These are phyloP conservation scores for Notarius lentiginosus DNA, from an alignment of 2,113 vertebrate species.

Conservation along the genomic window DNA sequence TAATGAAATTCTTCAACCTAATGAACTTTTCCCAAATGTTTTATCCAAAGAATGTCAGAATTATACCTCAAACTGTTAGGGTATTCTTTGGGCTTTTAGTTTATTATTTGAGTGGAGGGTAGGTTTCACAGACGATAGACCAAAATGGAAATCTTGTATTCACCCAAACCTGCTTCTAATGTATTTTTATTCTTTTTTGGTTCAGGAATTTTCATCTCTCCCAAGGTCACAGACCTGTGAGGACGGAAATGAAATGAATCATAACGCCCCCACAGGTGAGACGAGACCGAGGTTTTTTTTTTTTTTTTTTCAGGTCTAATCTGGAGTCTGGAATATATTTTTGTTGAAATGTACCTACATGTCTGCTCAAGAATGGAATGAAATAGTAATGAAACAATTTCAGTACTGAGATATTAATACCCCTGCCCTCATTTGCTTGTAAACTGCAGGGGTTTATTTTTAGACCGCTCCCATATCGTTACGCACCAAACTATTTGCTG, in stretches of 20 bases:
- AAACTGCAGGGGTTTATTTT: not conserved
- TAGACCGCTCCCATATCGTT: not conserved
- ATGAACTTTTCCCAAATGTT: not conserved
- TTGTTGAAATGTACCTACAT: not conserved
- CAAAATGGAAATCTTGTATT: not conserved
- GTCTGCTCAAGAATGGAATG: not conserved
- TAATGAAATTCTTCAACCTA: not conserved
- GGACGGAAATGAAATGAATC: slow-evolving; percentile 16
- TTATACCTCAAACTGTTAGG: not conserved
- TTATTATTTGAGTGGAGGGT: not conserved
- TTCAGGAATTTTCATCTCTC: slow-evolving; percentile 28
- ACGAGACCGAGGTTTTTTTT: too few species aligned
- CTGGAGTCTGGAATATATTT: not conserved
- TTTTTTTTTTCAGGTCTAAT: too few species aligned
- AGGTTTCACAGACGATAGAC: not conserved
- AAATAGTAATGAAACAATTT: not conserved
- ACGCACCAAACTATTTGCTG: not conserved
- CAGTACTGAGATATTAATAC: not conserved
- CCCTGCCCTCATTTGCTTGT: not conserved
- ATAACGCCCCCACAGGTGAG: not conserved
- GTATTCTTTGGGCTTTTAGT: not conserved
- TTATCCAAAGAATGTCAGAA: not conserved
- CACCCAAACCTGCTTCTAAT: not conserved
- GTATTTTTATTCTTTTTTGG: not conserved
- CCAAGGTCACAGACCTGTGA: slow-evolving; percentile 23